Conservation (phyloP, 2,888 invertebrate genomes). For the Thera obeliscata region DNA sequence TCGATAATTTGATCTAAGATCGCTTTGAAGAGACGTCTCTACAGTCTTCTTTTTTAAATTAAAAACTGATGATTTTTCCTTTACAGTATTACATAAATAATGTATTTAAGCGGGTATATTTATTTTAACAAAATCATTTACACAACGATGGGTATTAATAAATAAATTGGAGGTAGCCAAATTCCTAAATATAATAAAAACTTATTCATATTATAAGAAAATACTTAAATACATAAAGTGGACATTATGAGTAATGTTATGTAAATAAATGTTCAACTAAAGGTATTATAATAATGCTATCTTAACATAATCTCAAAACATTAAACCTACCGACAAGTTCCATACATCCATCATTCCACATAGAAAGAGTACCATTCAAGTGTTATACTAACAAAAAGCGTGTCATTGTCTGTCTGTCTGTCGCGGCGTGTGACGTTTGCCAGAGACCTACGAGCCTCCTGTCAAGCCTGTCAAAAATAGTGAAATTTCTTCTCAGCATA, state of each 20-base stretch:
- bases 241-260: too few species aligned
- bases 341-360: constrained; percentile 42
- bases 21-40: not conserved
- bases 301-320: constrained; percentile 34
- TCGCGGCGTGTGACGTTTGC: constrained; percentile 49
- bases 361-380: constrained; percentile 46
- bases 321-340: constrained; percentile 31
- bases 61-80: too few species aligned
- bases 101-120: too few species aligned
- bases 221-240: too few species aligned
- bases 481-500: constrained; percentile 78
- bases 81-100: too few species aligned
- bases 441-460: constrained; percentile 50
- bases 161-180: too few species aligned
- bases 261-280: not conserved
- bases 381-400: constrained; percentile 59
- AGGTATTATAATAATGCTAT: constrained; percentile 2
- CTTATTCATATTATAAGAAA: too few species aligned
- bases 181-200: too few species aligned
- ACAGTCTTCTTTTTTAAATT: too few species aligned
- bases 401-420: constrained; percentile 56
- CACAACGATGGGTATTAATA: too few species aligned
- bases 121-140: too few species aligned
- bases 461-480: constrained; percentile 73
- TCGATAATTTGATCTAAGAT: constrained; percentile 27